A percentile compares a stretch with the other conserved stretches of the same genome.
Conservation (phyloP, 2,113 vertebrate genomes). For the Tenebrosternarchus preto region DNA sequence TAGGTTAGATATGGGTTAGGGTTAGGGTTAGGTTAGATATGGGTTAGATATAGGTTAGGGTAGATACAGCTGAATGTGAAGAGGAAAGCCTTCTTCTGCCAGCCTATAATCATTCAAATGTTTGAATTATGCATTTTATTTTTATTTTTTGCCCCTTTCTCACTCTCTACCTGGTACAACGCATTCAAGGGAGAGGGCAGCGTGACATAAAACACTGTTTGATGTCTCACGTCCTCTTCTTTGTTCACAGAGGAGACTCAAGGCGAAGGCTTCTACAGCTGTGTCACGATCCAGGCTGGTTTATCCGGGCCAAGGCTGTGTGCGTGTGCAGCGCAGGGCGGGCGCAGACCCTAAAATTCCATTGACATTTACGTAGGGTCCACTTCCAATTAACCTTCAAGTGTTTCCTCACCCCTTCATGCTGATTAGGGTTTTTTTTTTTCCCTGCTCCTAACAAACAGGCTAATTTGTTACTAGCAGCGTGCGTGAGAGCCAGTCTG, state of each 20-base stretch:
- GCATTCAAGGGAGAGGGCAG: too few relatives aligned
- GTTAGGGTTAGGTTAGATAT: too few relatives aligned
- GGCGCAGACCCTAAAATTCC: constrained; percentile 74
- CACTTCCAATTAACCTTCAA: constrained; percentile 83
- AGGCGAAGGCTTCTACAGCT: constrained; percentile 58
- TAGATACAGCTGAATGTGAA: constrained; percentile 49
- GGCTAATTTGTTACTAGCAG: constrained; percentile 80
- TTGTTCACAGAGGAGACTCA: constrained; percentile 41
- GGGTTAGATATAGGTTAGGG: too few relatives aligned
- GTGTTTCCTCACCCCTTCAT: constrained; percentile 75
- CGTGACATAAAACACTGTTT: background rate
- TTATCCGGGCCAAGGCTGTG: constrained; percentile 68
- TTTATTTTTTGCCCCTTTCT: too few relatives aligned
- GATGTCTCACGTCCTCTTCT: constrained; percentile 54
- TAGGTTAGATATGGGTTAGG: too few relatives aligned
- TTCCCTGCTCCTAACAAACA: constrained; percentile 67
- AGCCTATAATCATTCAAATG: background rate
- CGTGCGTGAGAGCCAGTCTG: constrained; percentile 65
- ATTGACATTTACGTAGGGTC: constrained; percentile 79
- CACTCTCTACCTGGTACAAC: too few relatives aligned
- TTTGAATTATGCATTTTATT: too few relatives aligned
- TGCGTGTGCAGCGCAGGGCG: constrained; percentile 73
- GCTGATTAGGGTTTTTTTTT: constrained; percentile 72
- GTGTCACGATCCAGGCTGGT: constrained; percentile 68
- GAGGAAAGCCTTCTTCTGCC: background rate